Base-by-base conservation (phyloP, 2,888 invertebrate species). In the Clostera curtula region DNA sequence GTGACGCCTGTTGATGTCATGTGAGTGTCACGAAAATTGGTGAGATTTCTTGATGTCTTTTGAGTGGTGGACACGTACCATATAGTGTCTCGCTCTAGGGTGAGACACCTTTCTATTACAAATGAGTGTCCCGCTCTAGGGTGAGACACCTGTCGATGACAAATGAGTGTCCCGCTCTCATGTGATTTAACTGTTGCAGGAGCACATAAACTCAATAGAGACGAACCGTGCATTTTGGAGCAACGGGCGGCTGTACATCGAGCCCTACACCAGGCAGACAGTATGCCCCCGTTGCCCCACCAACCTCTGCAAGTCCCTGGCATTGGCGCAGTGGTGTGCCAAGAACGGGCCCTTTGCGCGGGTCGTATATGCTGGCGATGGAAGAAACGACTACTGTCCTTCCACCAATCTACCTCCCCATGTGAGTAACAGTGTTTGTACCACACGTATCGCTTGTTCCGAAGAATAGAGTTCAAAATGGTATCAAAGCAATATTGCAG, bases 281-380 rank as follows among this genome's bases (percentile, higher is more conserved):
- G 51, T 43, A 0, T 82, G 82, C 34, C 1, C 47, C 0, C 53
- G 64, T 3, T 83, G 82, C 8, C 82, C 82, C 0, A 29, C 29
- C 28, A 83, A 83, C 60, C 33, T 83, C 42, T 83, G 82, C 72
- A 83, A 83, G 67, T 61, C 67, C 1, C 36, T 65, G 0, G 80
- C 80, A 16, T 58, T 82, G 0, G 62, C 61, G 8, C 56, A 71
- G 49, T 76, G 68, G 67, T 50, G 64, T 29, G 30, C 49, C 0
- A 21, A 31, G 6, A 43, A 43, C 3, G n/a, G 30, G 7, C 36
- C 38, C 1, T 68, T 68, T 56, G 31, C 27, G 7, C 24, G 16
- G 4, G 32, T 75, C 0, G 51, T 72, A 5, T 83, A 83, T 38
- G 40, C 51, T 0, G 82, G 82, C 0, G 82, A 83, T 16, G 82